A percentile compares a stretch with the other conserved stretches of the same genome.
phyloP scores from a whole-genome alignment of 92 coral and sea anemone genomes.

The Meandrina meandrites region DNA sequence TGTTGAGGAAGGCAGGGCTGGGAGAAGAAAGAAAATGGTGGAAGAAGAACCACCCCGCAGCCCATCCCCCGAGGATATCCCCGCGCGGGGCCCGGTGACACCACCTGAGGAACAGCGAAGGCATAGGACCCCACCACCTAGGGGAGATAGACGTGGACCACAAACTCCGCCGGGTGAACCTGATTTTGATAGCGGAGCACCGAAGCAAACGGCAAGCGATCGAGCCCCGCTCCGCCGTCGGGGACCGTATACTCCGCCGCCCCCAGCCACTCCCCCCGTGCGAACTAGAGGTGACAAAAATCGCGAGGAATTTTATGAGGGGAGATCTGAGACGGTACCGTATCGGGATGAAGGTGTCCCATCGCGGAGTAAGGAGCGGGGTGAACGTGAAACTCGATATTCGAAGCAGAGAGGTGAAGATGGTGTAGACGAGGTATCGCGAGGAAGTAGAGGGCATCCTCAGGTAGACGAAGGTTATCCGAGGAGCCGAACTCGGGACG shows the following conservation, averaged over 20 bases:
- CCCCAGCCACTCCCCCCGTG: constrained; percentile 25
- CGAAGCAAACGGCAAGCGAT: neutral
- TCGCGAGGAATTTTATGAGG: constrained; percentile 32
- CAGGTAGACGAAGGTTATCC: constrained; percentile 50
- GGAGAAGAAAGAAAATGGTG: constrained; percentile 65
- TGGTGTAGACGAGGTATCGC: constrained; percentile 5
- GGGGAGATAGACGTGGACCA: constrained; percentile 48
- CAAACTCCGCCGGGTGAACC: constrained; percentile 73
- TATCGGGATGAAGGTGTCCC: constrained; percentile 15
- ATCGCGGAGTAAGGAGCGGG: constrained; percentile 30
- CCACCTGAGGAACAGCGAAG: constrained; percentile 40
- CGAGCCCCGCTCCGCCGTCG: constrained; percentile 35
- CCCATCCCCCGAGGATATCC: constrained; percentile 48
- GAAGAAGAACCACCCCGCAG: constrained; percentile 56
- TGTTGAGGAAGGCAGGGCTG: constrained; percentile 58
- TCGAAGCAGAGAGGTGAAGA: constrained; percentile 28
- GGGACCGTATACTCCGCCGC: constrained; percentile 67
- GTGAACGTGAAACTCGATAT: constrained; percentile 35
- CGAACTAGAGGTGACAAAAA: constrained; percentile 19
- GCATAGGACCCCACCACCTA: constrained; percentile 28
- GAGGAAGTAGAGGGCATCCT: constrained; percentile 42
- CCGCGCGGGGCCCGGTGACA: constrained; percentile 38
- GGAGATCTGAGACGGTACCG: constrained; percentile 21
- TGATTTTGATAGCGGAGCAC: constrained; percentile 34
- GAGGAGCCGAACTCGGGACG: constrained; percentile 66